A percentile compares a stretch with the other conserved stretches of the same genome.
Evolutionary conservation across 2,113 vertebrate species (phyloP).

Genomic region (Gadus chalcogrammus): DNA sequence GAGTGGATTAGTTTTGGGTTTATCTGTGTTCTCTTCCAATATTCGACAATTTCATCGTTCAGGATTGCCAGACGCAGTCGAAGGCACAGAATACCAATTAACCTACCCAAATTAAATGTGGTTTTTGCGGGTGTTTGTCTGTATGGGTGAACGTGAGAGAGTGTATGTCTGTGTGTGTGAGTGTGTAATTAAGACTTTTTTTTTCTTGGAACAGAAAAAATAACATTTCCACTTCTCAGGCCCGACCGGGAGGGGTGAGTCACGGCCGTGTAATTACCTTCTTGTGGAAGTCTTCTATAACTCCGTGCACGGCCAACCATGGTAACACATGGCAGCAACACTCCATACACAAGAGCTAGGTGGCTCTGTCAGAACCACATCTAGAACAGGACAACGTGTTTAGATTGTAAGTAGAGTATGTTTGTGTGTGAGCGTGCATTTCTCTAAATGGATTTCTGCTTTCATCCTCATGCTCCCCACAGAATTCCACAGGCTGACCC

Average conservation of each 20-base stretch:
- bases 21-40: too few species aligned
- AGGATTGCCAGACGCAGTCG: not conserved
- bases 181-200: not conserved
- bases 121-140: constrained; percentile 17
- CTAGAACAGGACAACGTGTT: constrained; percentile 8
- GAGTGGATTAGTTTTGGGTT: too few species aligned
- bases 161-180: constrained; percentile 2
- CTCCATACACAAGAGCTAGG: constrained; percentile 42
- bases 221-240: constrained; percentile 28
- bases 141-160: not conserved
- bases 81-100: not conserved
- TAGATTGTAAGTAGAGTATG: not conserved
- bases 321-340: not conserved
- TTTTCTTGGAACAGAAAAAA: constrained; percentile 18
- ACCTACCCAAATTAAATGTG: too few species aligned
- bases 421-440: constrained; percentile 6
- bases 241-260: constrained; percentile 54
- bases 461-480: constrained; percentile 16
- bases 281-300: constrained; percentile 53
- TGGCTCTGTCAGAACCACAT: constrained; percentile 15
- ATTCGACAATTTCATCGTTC: not conserved
- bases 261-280: constrained; percentile 56
- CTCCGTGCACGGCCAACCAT: constrained; percentile 4
- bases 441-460: constrained; percentile 18
- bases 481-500: constrained; percentile 18